Conservation (phyloP, 2,888 invertebrate genomes). For the Linnaemya vulpina region DNA sequence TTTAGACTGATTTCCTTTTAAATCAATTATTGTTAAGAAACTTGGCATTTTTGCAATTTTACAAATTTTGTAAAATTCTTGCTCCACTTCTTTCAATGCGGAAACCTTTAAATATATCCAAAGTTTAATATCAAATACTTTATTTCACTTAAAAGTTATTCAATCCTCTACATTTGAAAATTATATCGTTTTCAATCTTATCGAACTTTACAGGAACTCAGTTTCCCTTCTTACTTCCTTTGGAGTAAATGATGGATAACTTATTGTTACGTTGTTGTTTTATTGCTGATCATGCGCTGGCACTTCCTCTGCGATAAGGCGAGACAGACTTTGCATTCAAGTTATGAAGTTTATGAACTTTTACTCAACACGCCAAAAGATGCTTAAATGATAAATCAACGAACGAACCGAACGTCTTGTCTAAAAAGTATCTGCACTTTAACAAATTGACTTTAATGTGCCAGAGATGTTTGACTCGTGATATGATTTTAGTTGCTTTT, state of each 20-base stretch:
- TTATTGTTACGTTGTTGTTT: neutral
- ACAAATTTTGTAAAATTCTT: too few relatives aligned
- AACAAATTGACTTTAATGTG: slow-evolving; percentile 54
- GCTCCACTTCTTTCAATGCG: too few relatives aligned
- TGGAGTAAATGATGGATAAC: neutral
- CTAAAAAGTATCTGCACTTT: slow-evolving; percentile 36
- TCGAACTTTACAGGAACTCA: slow-evolving; percentile 23
- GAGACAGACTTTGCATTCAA: neutral
- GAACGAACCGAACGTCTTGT: slow-evolving; percentile 19
- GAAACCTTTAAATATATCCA: too few relatives aligned
- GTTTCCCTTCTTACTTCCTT: slow-evolving; percentile 28
- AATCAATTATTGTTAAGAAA: too few relatives aligned
- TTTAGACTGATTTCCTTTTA: too few relatives aligned
- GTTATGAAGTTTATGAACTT: slow-evolving; percentile 49
- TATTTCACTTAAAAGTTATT: too few relatives aligned
- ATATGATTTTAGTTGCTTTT: slow-evolving; percentile 26
- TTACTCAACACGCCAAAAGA: slow-evolving; percentile 9
- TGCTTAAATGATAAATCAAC: slow-evolving; percentile 3
- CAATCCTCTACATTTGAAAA: neutral
- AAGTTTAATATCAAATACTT: too few relatives aligned
- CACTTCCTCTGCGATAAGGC: slow-evolving; percentile 39
- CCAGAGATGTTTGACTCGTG: slow-evolving; percentile 45
- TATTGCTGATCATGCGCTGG: slow-evolving; percentile 15
- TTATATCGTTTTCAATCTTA: neutral
- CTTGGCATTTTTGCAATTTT: too few relatives aligned